Evolutionary conservation across 2,888 invertebrate species (phyloP).

Genomic region (Polydrusus tereticollis): DNA sequence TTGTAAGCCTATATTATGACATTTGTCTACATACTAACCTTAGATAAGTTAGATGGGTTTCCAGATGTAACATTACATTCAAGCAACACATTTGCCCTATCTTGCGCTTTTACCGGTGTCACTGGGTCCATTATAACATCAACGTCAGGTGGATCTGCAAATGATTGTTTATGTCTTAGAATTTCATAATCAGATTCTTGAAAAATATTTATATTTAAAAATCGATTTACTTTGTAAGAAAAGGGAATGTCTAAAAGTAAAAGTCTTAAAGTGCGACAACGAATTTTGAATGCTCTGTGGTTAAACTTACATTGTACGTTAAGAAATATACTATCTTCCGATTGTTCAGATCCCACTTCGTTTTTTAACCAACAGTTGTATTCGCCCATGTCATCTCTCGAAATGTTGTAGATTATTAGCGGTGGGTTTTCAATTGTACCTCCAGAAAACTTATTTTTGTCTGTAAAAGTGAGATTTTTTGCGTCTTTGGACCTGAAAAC

Average conservation of each 20-base stretch:
- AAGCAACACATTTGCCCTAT: constrained; percentile 84
- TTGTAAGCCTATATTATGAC: neutral
- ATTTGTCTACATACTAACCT: constrained; percentile 68
- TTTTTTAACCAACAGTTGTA: constrained; percentile 88
- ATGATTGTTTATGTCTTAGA: no score
- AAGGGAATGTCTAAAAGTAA: no score
- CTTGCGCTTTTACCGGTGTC: constrained; percentile 82
- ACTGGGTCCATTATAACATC: constrained; percentile 82
- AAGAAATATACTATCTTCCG: constrained; percentile 80
- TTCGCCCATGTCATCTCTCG: constrained; percentile 84
- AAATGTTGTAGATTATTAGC: constrained; percentile 81
- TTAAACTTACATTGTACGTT: constrained; percentile 81
- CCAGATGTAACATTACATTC: constrained; percentile 84
- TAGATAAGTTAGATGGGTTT: constrained; percentile 80
- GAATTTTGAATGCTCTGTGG: neutral
- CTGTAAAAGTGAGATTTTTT: constrained; percentile 71
- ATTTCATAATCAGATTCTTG: no score
- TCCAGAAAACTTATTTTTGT: constrained; percentile 78
- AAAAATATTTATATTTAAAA: no score
- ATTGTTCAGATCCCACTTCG: constrained; percentile 80
- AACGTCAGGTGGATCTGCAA: constrained; percentile 83
- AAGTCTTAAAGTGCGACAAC: no score
- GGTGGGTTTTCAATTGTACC: constrained; percentile 82
- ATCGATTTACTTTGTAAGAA: no score
- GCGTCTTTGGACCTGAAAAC: constrained; percentile 77